Percentiles rank a stretch among this genome's conserved stretches.
Evolutionary conservation across 2,888 invertebrate species (phyloP).

Genomic region (Sarcophaga caerulescens): DNA sequence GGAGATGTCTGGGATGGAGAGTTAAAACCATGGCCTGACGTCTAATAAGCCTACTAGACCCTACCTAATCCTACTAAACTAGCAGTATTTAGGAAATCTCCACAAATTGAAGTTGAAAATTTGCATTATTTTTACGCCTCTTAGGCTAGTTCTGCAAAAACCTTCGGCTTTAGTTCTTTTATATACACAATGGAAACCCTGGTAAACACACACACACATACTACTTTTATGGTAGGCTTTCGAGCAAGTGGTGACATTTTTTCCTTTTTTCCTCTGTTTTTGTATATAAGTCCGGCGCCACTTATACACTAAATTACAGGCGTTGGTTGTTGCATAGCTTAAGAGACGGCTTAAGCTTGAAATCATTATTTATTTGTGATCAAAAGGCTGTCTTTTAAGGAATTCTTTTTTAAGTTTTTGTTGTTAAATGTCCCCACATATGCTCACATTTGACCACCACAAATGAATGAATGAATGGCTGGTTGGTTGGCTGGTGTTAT

Average conservation of each 20-base stretch:
- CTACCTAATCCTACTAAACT: no score
- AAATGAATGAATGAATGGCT: neutral
- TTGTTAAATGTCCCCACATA: no score
- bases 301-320: neutral
- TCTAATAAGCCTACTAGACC: no score
- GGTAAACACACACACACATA: neutral
- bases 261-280: neutral
- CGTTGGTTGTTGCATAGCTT: neutral
- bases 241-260: neutral
- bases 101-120: no score
- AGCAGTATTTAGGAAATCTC: no score
- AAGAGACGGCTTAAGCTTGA: neutral
- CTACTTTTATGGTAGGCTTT: no score
- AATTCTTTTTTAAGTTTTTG: neutral
- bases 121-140: no score
- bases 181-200: neutral
- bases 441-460: no score
- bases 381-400: neutral
- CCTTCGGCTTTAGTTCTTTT: neutral
- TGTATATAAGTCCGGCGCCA: neutral
- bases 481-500: neutral
- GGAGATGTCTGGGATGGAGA: no score
- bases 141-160: no score
- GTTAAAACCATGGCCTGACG: no score
- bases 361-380: conserved; percentile 16